These are phyloP conservation scores for Cenopis cana DNA, from an alignment of 2,888 invertebrate genomes.

Conservation along the genomic window DNA sequence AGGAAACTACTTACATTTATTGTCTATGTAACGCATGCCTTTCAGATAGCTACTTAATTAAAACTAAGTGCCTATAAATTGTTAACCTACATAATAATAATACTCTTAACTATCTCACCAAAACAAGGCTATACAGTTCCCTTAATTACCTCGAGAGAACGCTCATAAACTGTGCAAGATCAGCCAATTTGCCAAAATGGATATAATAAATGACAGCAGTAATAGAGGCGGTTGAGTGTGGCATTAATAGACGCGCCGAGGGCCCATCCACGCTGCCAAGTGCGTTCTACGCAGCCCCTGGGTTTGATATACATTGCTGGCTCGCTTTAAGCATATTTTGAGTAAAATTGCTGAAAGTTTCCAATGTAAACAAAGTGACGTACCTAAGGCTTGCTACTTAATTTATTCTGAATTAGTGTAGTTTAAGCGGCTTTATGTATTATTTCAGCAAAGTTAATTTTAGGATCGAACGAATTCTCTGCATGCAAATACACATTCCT, in stretches of 20 bases:
- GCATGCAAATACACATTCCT: background rate
- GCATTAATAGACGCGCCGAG: slow-evolving; percentile 80
- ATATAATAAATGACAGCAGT: slow-evolving; percentile 84
- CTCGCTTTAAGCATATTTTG: slow-evolving; percentile 9
- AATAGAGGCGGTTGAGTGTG: slow-evolving; percentile 83
- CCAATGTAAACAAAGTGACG: background rate
- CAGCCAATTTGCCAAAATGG: slow-evolving; percentile 83
- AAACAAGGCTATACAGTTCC: slow-evolving; percentile 52
- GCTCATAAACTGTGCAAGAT: slow-evolving; percentile 63
- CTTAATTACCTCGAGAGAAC: slow-evolving; percentile 58
- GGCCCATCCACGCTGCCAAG: slow-evolving; percentile 25
- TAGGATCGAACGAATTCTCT: background rate
- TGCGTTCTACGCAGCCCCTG: slow-evolving; percentile 16
- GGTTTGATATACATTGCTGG: slow-evolving; percentile 33
- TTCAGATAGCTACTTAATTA: slow-evolving; percentile 28
- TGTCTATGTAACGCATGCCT: background rate
- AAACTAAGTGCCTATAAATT: slow-evolving; percentile 40
- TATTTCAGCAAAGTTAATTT: background rate
- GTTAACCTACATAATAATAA: slow-evolving; percentile 40
- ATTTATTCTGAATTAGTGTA: background rate
- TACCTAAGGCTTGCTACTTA: background rate
- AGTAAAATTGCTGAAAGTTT: background rate
- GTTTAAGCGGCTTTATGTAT: background rate
- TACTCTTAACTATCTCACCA: slow-evolving; percentile 43
- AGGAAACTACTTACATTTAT: background rate